Conservation (phyloP, 1,140 invertebrate genomes). For the Chrysopa pallens region DNA sequence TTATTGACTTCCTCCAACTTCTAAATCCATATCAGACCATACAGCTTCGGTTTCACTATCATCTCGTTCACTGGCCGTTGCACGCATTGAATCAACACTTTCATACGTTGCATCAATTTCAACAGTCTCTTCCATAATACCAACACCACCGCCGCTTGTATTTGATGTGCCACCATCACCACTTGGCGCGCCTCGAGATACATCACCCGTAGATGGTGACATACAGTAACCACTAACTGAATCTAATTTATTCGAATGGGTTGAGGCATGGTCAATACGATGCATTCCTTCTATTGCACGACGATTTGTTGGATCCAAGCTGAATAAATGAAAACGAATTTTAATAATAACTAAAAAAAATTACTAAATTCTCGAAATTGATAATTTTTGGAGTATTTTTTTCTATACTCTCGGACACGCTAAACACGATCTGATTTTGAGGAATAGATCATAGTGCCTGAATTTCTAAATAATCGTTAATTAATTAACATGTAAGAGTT, state of each 20-base stretch:
- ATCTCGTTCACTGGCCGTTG: constrained; percentile 27
- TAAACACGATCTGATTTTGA: too few relatives aligned
- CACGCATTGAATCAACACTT: constrained; percentile 28
- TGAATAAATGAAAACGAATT: constrained; percentile 15
- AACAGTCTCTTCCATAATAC: constrained; percentile 4
- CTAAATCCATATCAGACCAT: constrained; percentile 34
- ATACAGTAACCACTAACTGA: constrained; percentile 15
- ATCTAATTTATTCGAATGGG: constrained; percentile 24
- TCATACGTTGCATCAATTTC: constrained; percentile 35
- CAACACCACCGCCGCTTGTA: constrained; percentile 2
- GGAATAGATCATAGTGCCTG: too few relatives aligned
- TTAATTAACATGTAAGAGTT: too few relatives aligned
- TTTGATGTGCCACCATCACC: constrained; percentile 9
- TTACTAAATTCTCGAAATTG: too few relatives aligned
- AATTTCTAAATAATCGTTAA: too few relatives aligned
- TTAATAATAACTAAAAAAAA: too few relatives aligned
- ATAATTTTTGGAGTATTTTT: too few relatives aligned
- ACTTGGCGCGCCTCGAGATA: neutral
- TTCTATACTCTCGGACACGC: too few relatives aligned
- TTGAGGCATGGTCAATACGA: constrained; percentile 30
- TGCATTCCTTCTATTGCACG: constrained; percentile 44
- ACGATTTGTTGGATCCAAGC: constrained; percentile 41
- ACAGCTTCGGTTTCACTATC: constrained; percentile 37
- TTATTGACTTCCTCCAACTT: constrained; percentile 9
- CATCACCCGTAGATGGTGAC: neutral